These are phyloP conservation scores for Plumapathes pennacea DNA, from an alignment of 92 coral and sea anemone species.

Conservation along the genomic window DNA sequence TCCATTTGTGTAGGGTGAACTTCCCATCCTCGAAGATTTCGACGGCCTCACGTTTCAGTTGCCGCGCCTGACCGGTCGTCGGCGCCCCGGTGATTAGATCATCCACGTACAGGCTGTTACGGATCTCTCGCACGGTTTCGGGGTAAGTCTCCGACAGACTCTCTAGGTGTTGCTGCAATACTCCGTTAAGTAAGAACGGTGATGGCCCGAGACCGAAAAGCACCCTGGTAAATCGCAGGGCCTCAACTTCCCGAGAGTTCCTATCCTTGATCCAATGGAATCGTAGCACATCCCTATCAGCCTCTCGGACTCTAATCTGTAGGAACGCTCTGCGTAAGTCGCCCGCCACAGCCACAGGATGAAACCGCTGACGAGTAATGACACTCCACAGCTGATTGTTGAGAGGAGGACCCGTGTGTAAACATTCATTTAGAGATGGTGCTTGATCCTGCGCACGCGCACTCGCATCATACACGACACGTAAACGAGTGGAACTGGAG, in stretches of 20 bases:
- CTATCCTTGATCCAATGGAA: conserved; percentile 20
- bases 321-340: conserved; percentile 17
- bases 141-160: conserved; percentile 1
- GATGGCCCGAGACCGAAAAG: conserved; percentile 15
- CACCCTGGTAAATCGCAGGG: conserved; percentile 22
- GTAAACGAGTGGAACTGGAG: conserved; percentile 1
- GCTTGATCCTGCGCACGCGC: conserved; percentile 15
- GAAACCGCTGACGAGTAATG: conserved; percentile 9
- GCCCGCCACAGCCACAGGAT: conserved; percentile 16
- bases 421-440: conserved; percentile 17
- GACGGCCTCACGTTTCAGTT: background rate
- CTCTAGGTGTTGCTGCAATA: conserved; percentile 12
- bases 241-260: conserved; percentile 1
- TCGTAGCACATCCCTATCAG: conserved; percentile 9
- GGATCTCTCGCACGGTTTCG: conserved; percentile 1
- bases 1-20: conserved; percentile 18
- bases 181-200: conserved; percentile 18
- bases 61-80: background rate
- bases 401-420: conserved; percentile 16
- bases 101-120: conserved; percentile 15
- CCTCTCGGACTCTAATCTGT: conserved; percentile 2
- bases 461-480: conserved; percentile 18
- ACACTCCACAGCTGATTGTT: conserved; percentile 18
- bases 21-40: conserved; percentile 10
- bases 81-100: conserved; percentile 10